These are phyloP conservation scores for Balearica regulorum DNA, from an alignment of 2,797 vertebrate species.

Conservation along the genomic window DNA sequence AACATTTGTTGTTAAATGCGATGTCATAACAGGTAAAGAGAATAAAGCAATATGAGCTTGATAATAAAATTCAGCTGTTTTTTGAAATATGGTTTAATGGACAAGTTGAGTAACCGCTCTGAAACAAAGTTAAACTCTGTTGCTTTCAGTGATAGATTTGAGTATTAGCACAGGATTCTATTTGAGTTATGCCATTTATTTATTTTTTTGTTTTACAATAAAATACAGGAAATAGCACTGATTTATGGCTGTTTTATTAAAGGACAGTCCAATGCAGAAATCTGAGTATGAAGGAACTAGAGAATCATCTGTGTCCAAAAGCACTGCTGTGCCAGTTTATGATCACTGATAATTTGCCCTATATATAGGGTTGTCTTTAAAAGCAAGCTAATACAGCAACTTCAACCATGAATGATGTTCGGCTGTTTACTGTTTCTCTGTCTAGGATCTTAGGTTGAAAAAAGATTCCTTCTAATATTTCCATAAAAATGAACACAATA, in stretches of 20 bases:
- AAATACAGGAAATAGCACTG: neutral
- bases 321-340: neutral
- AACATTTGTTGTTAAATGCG: slow-evolving; percentile 18
- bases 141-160: slow-evolving; percentile 7
- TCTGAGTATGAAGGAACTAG: neutral
- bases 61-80: neutral
- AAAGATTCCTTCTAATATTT: neutral
- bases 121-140: slow-evolving; percentile 41
- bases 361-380: slow-evolving; percentile 3
- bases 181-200: slow-evolving; percentile 16
- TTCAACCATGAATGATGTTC: slow-evolving; percentile 17
- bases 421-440: neutral
- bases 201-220: slow-evolving; percentile 14
- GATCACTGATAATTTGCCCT: neutral
- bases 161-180: slow-evolving; percentile 40
- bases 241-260: slow-evolving; percentile 57
- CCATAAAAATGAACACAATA: neutral
- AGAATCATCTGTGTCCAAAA: slow-evolving; percentile 39
- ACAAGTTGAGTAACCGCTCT: neutral
- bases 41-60: neutral
- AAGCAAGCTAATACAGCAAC: slow-evolving; percentile 18
- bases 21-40: neutral
- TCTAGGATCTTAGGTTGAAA: neutral
- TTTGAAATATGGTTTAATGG: slow-evolving; percentile 28
- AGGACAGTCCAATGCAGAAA: neutral